Evolutionary conservation across 2,797 vertebrate species (phyloP), one percentile per base, ranked within the genome.

Genomic region (Tauraco hartlaubi): DNA sequence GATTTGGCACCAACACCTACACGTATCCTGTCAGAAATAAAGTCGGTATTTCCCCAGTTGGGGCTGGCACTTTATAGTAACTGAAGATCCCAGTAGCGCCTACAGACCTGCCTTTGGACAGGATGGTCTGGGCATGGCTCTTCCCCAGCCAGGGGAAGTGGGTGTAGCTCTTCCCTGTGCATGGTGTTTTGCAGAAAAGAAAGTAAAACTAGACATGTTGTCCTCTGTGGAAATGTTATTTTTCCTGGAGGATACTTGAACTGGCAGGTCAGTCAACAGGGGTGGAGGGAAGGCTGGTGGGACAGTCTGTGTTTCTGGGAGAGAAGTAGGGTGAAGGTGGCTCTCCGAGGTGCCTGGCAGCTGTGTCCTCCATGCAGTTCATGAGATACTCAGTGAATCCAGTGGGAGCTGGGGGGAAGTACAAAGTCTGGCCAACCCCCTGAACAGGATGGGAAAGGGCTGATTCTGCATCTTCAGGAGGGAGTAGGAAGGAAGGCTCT

Each of bases 1-100:
- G 88, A 95, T 96, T 97, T 95, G 95, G 92, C 93, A 80, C 67
- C 2, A 4, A 91, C 93, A 78, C 93, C 88, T 93, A 85, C 31
- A 0, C 4, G 0, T 35, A 90, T 64, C 37, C 67, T 80, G 71
- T 89, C 54, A 83, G 72, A 77, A 92, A 21, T 1, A 2, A 79
- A 79, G 56, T 68, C 0, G 3, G 88, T 94, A 87, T 94, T 94
- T 96, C 92, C 94, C 83, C 13, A 31, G 41, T 94, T 2, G 3
- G 28, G 51, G 35, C 61, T 92, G 83, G 71, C 64, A 77, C 58
- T 90, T 82, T 9, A 9, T 73, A 11, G 9, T 58, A 52, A 76
- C 33, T 51, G 22, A 64, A 75, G 80, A 29, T 80, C 35, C 55
- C 4, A 2, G 23, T n/a, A 23, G 88, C 9, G 22, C 56, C 80